Conservation (phyloP, 1,140 invertebrate species). For the Neodiprion pinetum region DNA sequence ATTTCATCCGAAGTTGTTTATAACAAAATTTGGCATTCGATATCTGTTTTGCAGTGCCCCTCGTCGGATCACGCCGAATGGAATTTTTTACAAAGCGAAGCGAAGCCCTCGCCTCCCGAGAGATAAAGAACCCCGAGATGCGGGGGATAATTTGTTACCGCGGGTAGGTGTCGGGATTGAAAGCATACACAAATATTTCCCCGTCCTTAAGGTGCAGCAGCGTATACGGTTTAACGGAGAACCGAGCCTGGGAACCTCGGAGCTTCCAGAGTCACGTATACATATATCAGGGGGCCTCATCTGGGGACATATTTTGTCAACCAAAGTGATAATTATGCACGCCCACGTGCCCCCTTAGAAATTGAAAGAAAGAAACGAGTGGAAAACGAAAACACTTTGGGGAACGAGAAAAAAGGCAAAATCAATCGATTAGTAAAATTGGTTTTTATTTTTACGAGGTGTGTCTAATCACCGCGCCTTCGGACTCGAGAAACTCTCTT, state of each 20-base stretch:
- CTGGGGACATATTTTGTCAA: not conserved
- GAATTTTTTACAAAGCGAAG: too few relatives aligned
- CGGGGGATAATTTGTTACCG: too few relatives aligned
- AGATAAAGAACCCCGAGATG: too few relatives aligned
- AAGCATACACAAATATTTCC: too few relatives aligned
- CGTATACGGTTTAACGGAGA: not conserved
- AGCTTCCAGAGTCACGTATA: not conserved
- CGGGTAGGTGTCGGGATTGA: too few relatives aligned
- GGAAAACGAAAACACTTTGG: too few relatives aligned
- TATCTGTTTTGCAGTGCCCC: too few relatives aligned
- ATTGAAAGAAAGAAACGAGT: constrained; percentile 8
- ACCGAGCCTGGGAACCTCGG: not conserved
- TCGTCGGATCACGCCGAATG: too few relatives aligned
- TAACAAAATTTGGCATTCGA: too few relatives aligned
- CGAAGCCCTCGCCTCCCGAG: too few relatives aligned
- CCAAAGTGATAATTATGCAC: not conserved
- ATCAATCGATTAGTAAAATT: constrained; percentile 36
- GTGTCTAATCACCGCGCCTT: constrained; percentile 35
- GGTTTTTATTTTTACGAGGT: constrained; percentile 38
- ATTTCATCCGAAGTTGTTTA: too few relatives aligned
- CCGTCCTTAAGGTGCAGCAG: too few relatives aligned
- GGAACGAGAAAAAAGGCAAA: not conserved
- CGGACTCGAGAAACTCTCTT: not conserved
- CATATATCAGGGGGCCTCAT: not conserved
- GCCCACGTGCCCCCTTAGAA: constrained; percentile 4